Evolutionary conservation across 2,888 invertebrate genomes (phyloP).

Genomic region (Sinelater perroti): DNA sequence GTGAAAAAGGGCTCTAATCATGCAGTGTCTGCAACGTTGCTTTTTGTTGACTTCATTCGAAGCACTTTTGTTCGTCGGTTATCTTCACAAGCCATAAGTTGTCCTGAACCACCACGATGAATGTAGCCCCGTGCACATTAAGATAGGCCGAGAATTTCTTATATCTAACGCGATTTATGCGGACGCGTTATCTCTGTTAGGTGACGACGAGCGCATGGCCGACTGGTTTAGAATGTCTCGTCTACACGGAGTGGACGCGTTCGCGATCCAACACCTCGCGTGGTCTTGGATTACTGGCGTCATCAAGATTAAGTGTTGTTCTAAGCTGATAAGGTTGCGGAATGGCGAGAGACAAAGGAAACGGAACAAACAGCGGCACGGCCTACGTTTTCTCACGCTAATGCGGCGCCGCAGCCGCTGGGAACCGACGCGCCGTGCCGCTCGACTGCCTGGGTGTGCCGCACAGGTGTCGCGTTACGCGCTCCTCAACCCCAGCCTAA

Average conservation of each 20-base stretch:
- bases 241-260: background rate
- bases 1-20: no score
- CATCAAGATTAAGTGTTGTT: slow-evolving; percentile 10
- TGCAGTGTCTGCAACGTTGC: no score
- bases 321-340: no score
- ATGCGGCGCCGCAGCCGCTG: no score
- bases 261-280: slow-evolving; percentile 2
- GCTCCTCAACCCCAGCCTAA: slow-evolving; percentile 27
- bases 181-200: slow-evolving; percentile 16
- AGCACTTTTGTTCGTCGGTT: no score
- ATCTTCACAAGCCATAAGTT: no score
- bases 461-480: slow-evolving; percentile 18
- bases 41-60: no score
- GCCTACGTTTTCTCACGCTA: no score
- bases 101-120: no score
- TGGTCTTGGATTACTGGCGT: slow-evolving; percentile 13
- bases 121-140: slow-evolving; percentile 3
- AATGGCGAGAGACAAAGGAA: no score
- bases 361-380: no score
- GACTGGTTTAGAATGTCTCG: slow-evolving; percentile 11
- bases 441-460: background rate
- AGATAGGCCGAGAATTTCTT: slow-evolving; percentile 12
- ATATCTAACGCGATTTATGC: slow-evolving; percentile 19
- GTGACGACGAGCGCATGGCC: slow-evolving; percentile 10
- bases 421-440: no score